phyloP scores from a whole-genome alignment of 2,797 vertebrate genomes.

The Lates japonicus region DNA sequence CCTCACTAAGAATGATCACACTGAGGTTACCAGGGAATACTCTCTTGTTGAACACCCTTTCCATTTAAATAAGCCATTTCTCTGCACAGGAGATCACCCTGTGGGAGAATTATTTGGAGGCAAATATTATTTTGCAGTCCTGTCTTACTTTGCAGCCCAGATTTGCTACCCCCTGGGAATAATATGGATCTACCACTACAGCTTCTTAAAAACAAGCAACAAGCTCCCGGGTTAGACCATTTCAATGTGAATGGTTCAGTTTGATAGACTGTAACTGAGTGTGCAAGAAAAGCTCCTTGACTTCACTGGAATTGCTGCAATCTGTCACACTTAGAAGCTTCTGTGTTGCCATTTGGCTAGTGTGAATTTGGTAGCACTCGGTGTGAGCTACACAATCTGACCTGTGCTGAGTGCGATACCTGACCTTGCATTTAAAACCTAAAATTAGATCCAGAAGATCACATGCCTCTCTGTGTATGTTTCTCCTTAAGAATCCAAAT shows the following conservation, averaged over 20 bases:
- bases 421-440: conserved; percentile 65
- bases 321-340: conserved; percentile 72
- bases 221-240: conserved; percentile 36
- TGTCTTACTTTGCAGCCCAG: conserved; percentile 69
- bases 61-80: conserved; percentile 74
- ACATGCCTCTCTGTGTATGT: conserved; percentile 5
- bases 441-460: conserved; percentile 66
- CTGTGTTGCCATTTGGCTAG: conserved; percentile 65
- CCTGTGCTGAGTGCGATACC: conserved; percentile 49
- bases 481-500: conserved; percentile 33
- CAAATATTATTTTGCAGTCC: conserved; percentile 57
- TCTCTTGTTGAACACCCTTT: conserved; percentile 41
- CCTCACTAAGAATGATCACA: conserved; percentile 62
- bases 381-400: conserved; percentile 57
- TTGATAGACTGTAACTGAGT: conserved; percentile 64
- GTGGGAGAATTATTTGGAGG: conserved; percentile 57
- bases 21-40: conserved; percentile 54
- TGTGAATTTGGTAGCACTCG: conserved; percentile 59
- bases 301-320: conserved; percentile 72
- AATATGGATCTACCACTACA: conserved; percentile 38
- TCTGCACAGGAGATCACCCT: conserved; percentile 44
- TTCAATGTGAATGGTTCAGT: conserved; percentile 57
- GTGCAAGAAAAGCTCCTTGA: conserved; percentile 68
- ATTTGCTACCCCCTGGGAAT: conserved; percentile 50
- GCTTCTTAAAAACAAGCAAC: conserved; percentile 58